These are phyloP conservation scores for Apis laboriosa DNA, from an alignment of 1,140 invertebrate genomes.

Conservation along the genomic window DNA sequence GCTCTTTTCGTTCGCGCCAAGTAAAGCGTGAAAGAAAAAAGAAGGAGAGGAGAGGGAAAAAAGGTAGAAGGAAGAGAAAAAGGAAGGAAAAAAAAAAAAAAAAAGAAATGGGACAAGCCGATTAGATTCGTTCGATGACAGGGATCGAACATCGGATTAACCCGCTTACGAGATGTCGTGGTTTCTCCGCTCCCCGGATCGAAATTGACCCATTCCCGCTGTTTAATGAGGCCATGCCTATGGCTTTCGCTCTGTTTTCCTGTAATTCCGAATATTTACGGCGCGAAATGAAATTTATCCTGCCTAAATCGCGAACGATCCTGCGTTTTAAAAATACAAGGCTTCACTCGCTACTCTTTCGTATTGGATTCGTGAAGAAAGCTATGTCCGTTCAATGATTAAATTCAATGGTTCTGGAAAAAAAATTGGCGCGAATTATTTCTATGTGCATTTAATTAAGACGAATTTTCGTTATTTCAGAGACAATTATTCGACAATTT, in stretches of 20 bases:
- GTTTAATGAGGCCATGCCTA: constrained; percentile 6
- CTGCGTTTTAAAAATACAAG: no score
- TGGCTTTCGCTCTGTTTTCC: not conserved
- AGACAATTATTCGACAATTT: no score
- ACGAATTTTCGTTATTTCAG: no score
- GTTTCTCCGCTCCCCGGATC: not conserved
- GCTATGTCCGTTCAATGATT: no score
- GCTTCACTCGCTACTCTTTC: no score
- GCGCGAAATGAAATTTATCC: constrained; percentile 24
- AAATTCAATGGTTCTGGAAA: not conserved
- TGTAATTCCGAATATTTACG: constrained; percentile 35
- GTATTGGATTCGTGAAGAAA: no score
- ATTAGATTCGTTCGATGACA: not conserved
- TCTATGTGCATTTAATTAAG: no score
- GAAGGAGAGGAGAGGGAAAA: no score
- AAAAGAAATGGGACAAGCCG: not conserved
- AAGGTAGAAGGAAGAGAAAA: not conserved
- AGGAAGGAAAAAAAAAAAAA: constrained; percentile 1
- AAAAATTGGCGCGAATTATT: not conserved
- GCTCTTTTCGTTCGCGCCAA: not conserved
- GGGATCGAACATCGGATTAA: not conserved
- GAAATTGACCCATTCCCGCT: not conserved
- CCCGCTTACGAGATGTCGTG: not conserved
- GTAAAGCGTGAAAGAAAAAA: not conserved
- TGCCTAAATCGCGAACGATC: not conserved